phyloP scores from a whole-genome alignment of 2,113 vertebrate species.

The Zosterops hypoxanthus region DNA sequence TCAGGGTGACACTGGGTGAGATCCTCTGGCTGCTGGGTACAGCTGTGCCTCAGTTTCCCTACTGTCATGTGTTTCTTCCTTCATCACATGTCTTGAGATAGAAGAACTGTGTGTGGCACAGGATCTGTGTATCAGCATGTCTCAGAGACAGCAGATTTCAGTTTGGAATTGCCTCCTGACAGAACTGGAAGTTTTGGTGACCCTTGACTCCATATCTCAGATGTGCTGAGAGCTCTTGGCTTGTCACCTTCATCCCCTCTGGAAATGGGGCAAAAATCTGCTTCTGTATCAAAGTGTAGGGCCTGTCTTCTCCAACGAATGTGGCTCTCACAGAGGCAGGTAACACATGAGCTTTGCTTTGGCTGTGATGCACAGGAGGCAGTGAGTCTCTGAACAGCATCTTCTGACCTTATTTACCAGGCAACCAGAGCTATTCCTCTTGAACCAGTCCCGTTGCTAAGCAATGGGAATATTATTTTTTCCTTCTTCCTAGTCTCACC shows the following conservation, averaged over 20 bases:
- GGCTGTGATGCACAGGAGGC: neutral
- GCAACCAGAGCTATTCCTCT: neutral
- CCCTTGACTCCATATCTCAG: neutral
- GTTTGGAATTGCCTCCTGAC: neutral
- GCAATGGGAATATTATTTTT: slow-evolving; percentile 10
- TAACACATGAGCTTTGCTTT: neutral
- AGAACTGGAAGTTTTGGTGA: neutral
- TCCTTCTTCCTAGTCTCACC: neutral
- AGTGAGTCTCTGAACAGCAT: neutral
- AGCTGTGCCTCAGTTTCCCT: neutral
- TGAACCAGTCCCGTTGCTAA: slow-evolving; percentile 41
- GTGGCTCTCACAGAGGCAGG: neutral
- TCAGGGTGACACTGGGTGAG: neutral
- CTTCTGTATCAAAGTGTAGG: neutral
- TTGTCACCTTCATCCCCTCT: neutral
- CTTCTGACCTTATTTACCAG: slow-evolving; percentile 12
- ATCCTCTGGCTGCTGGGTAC: neutral
- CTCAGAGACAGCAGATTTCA: neutral
- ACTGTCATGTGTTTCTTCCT: rapidly evolving
- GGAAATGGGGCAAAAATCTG: neutral
- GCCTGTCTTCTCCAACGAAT: neutral
- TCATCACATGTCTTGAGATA: rapidly evolving
- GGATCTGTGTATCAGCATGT: neutral
- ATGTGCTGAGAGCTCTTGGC: neutral
- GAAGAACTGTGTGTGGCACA: rapidly evolving